Percentiles rank a stretch among this genome's conserved stretches.
Evolutionary conservation across 2,113 vertebrate species (phyloP).

Genomic region (Todiramphus chloris): DNA sequence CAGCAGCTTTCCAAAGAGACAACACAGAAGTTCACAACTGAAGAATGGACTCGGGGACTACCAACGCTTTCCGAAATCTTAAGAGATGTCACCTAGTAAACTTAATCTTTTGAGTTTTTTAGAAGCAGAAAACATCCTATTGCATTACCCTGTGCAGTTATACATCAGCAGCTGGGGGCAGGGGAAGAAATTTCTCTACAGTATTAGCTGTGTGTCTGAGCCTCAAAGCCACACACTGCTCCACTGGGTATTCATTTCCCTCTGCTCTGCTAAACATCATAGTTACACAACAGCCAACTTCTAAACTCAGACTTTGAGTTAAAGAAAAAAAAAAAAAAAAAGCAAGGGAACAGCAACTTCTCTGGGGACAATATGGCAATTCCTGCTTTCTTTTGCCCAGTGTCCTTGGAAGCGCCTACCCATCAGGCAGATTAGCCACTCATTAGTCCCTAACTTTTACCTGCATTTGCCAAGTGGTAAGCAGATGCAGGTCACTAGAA

Average conservation of each 20-base stretch:
- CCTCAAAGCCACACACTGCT: neutral
- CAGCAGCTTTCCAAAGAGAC: neutral
- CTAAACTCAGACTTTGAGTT: neutral
- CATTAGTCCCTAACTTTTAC: rapidly evolving
- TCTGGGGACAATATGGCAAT: neutral
- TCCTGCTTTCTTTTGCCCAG: neutral
- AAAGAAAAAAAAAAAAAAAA: neutral
- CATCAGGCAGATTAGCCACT: neutral
- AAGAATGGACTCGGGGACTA: neutral
- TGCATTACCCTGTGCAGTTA: neutral
- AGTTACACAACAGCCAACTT: neutral
- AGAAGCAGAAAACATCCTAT: neutral
- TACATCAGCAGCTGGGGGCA: neutral
- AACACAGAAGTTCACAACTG: neutral
- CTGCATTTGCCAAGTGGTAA: neutral
- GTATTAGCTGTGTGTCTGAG: neutral
- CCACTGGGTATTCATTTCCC: neutral
- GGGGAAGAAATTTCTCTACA: neutral
- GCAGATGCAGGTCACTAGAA: neutral
- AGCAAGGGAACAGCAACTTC: neutral
- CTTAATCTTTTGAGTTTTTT: neutral
- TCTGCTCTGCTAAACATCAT: neutral
- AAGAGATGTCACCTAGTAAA: neutral
- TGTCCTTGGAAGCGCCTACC: neutral
- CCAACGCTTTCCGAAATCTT: neutral